Evolutionary conservation across 2,888 invertebrate species (phyloP).

Genomic region (Coelopa pilipes): DNA sequence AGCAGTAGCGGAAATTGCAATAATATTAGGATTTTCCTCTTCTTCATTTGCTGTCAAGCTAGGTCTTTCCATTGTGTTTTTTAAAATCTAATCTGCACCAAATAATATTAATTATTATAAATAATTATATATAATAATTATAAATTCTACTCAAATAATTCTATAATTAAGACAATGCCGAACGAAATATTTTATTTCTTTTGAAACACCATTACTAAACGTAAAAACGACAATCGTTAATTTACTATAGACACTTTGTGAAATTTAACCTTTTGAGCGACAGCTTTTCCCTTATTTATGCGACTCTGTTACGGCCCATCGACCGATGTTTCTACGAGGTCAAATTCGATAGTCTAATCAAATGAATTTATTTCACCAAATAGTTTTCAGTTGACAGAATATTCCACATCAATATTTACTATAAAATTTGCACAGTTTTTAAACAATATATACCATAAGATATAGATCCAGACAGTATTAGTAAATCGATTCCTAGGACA

Average conservation of each 20-base stretch:
- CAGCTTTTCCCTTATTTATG: constrained; percentile 6
- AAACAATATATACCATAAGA: too few relatives aligned
- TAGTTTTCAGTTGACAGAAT: background rate
- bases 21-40: background rate
- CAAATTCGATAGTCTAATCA: constrained; percentile 8
- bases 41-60: background rate
- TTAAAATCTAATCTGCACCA: too few relatives aligned
- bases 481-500: too few relatives aligned
- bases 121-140: too few relatives aligned
- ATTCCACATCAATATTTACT: background rate
- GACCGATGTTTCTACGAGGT: constrained; percentile 26
- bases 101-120: too few relatives aligned
- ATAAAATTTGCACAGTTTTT: too few relatives aligned
- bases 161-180: background rate
- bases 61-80: too few relatives aligned
- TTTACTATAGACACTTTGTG: background rate
- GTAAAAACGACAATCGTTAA: background rate
- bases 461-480: too few relatives aligned
- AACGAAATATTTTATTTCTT: background rate
- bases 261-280: background rate
- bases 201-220: too few relatives aligned
- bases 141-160: too few relatives aligned
- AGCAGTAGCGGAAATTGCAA: background rate
- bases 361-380: background rate
- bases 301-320: constrained; percentile 1